Percentiles rank a stretch among this genome's conserved stretches.
Evolutionary conservation across 92 coral and sea anemone species (phyloP).

Genomic region (Siderastrea radians): DNA sequence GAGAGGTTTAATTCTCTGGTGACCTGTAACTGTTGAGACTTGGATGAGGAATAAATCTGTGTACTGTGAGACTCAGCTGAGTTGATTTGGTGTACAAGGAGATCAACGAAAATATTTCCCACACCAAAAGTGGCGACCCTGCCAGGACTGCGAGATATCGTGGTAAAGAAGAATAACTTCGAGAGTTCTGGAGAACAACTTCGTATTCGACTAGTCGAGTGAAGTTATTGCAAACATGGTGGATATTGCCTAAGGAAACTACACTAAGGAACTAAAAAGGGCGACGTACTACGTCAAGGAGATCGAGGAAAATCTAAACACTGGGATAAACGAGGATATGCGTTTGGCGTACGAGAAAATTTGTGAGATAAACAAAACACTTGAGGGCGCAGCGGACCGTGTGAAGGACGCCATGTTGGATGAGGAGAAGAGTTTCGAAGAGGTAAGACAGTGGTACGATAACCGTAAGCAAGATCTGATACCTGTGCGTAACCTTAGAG

Average conservation of each 20-base stretch:
- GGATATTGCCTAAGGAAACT: slow-evolving; percentile 20
- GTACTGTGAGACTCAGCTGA: too few species aligned
- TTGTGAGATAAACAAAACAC: slow-evolving; percentile 12
- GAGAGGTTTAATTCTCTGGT: too few species aligned
- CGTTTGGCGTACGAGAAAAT: slow-evolving; percentile 44
- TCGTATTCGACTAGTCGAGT: too few species aligned
- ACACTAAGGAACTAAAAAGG: slow-evolving; percentile 22
- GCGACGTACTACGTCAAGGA: slow-evolving; percentile 53
- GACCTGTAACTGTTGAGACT: too few species aligned
- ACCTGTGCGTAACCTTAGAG: slow-evolving; percentile 37
- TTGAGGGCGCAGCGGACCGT: slow-evolving; percentile 28
- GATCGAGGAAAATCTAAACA: slow-evolving; percentile 20
- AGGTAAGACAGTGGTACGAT: slow-evolving; percentile 35
- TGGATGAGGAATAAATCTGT: too few species aligned
- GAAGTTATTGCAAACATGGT: slow-evolving; percentile 27
- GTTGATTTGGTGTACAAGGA: too few species aligned
- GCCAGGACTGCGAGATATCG: too few species aligned
- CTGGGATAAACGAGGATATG: slow-evolving; percentile 29
- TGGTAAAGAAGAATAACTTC: too few species aligned
- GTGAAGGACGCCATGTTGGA: slow-evolving; percentile 45
- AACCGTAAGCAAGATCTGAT: slow-evolving; percentile 19
- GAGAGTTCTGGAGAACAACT: too few species aligned
- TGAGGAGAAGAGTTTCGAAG: slow-evolving; percentile 11
- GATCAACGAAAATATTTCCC: too few species aligned
- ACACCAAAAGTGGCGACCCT: too few species aligned